Evolutionary conservation across 2,113 vertebrate species (phyloP).

Genomic region (Capra hircus): DNA sequence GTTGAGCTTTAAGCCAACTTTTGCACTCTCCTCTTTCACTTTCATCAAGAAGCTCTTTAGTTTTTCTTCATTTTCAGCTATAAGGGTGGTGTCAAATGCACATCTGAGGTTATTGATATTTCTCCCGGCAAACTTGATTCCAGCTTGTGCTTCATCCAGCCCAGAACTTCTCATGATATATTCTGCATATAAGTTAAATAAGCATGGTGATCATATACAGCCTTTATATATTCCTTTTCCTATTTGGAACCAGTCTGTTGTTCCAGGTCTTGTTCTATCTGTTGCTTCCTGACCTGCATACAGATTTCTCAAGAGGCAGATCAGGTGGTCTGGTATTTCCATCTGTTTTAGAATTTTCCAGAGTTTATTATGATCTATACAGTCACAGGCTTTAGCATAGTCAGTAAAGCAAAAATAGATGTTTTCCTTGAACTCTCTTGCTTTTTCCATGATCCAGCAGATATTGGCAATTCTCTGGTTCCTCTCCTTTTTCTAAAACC

Average conservation of each 20-base stretch:
- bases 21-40: too few relatives aligned
- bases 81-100: not conserved
- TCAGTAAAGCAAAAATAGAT: not conserved
- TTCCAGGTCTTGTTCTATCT: not conserved
- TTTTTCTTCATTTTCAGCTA: accelerated
- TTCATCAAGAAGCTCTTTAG: not conserved
- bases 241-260: not conserved
- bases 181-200: not conserved
- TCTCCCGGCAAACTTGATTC: not conserved
- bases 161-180: not conserved
- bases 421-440: not conserved
- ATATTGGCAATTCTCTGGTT: not conserved
- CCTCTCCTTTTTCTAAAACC: not conserved
- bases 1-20: not conserved
- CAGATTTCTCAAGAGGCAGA: not conserved
- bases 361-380: not conserved
- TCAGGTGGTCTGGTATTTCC: not conserved
- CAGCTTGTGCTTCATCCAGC: not conserved
- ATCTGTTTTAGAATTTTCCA: not conserved
- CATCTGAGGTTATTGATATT: not conserved
- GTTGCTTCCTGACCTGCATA: not conserved
- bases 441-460: not conserved
- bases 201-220: not conserved
- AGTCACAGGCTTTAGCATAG: not conserved
- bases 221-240: not conserved